Evolutionary conservation across 2,888 invertebrate genomes (phyloP).

Genomic region (Tipula vernalis): DNA sequence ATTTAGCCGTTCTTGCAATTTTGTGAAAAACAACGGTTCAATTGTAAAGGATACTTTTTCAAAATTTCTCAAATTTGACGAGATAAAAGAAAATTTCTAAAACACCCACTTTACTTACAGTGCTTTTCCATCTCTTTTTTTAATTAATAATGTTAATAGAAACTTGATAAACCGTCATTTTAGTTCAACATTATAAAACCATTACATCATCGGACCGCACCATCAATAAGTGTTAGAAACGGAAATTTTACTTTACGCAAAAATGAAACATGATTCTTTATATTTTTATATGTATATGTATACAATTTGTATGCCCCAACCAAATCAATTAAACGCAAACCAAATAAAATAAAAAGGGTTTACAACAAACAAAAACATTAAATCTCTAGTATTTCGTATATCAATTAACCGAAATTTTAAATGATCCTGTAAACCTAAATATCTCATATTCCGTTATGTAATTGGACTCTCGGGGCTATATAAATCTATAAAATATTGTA

Average conservation of each 20-base stretch:
- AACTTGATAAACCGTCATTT: no score
- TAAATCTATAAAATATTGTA: background rate
- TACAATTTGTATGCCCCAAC: background rate
- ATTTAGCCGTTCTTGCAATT: no score
- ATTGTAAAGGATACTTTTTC: no score
- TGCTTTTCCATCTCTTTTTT: no score
- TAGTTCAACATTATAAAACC: background rate
- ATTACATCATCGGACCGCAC: background rate
- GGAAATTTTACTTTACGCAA: background rate
- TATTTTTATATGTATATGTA: background rate
- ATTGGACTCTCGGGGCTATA: background rate
- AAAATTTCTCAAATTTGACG: no score
- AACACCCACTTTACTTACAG: no score
- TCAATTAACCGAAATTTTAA: background rate
- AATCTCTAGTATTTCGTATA: background rate
- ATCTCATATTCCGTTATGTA: background rate
- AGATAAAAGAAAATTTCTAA: no score
- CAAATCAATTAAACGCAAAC: background rate
- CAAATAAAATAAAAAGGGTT: background rate
- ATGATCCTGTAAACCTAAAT: background rate
- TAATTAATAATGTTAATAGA: no score
- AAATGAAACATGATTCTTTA: background rate
- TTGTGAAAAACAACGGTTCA: no score
- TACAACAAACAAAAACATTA: background rate
- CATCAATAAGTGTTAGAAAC: background rate